Evolutionary conservation across 64 coral and sea anemone species (phyloP).

Genomic region (Cladopsammia gracilis): DNA sequence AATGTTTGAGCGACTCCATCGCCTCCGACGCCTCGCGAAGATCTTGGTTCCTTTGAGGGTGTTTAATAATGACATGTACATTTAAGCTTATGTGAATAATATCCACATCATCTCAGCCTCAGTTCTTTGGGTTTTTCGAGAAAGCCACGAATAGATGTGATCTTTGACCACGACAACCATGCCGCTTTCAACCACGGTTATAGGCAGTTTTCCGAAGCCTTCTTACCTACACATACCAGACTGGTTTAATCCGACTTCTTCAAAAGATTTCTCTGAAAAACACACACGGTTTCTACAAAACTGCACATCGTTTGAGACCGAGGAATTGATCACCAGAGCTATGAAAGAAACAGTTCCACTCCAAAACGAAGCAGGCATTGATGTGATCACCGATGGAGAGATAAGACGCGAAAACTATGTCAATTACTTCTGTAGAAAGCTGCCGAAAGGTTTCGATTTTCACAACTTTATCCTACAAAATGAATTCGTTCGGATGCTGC

Average conservation of each 20-base stretch:
- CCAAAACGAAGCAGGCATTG: conserved; percentile 62
- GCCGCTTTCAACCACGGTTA: conserved; percentile 68
- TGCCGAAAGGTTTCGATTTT: conserved; percentile 94
- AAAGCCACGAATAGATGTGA: too few species aligned
- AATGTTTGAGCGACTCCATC: too few species aligned
- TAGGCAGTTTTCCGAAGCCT: conserved; percentile 84
- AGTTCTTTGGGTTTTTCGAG: too few species aligned
- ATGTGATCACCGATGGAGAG: conserved; percentile 91
- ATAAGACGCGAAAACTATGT: conserved; percentile 84
- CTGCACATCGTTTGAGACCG: not conserved
- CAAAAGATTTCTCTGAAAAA: conserved; percentile 27
- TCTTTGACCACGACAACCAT: not conserved
- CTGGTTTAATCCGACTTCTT: conserved; percentile 58
- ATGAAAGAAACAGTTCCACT: conserved; percentile 53
- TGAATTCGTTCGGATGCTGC: conserved; percentile 65
- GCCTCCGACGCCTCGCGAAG: too few species aligned
- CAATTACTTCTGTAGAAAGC: conserved; percentile 79
- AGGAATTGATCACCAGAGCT: conserved; percentile 44
- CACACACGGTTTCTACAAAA: conserved; percentile 26
- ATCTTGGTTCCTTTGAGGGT: too few species aligned
- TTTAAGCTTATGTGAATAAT: too few species aligned
- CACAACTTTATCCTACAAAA: conserved; percentile 57
- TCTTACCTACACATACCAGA: conserved; percentile 67
- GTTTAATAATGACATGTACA: too few species aligned
- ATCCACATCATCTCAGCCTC: too few species aligned